phyloP scores from a whole-genome alignment of 1,140 invertebrate species.

The Globodera rostochiensis region DNA sequence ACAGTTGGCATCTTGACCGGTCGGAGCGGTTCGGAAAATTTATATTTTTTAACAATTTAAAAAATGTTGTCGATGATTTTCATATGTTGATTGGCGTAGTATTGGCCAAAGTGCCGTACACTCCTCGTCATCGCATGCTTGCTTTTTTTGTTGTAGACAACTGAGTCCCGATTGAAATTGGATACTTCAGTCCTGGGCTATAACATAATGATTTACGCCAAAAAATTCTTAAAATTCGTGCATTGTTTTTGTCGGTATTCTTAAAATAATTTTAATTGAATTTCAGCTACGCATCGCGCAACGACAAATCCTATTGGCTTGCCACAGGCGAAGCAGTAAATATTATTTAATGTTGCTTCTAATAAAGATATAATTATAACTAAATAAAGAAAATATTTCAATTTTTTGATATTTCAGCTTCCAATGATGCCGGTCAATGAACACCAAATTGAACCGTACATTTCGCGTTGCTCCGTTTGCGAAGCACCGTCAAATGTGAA shows the following conservation, averaged over 20 bases:
- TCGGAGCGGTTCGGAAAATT: no score
- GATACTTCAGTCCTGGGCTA: no score
- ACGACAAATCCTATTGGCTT: conserved; percentile 94
- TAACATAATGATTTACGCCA: no score
- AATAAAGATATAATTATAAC: background rate
- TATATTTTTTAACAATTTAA: no score
- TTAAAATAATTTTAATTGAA: background rate
- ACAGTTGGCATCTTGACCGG: no score
- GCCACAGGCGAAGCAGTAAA: conserved; percentile 79
- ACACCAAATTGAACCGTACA: conserved; percentile 80
- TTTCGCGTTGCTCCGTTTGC: conserved; percentile 81
- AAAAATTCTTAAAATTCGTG: background rate
- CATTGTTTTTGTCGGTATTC: background rate
- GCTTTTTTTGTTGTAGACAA: no score
- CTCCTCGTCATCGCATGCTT: no score
- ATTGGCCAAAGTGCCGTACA: no score
- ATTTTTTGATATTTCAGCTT: conserved; percentile 67
- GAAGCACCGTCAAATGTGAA: conserved; percentile 81
- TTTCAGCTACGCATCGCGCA: conserved; percentile 81
- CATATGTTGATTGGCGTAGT: no score
- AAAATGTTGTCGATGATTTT: no score
- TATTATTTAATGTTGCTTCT: no score
- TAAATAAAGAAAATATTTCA: background rate
- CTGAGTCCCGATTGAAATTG: no score
- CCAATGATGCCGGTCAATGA: conserved; percentile 87